Evolutionary conservation across 2,888 invertebrate species (phyloP).

Genomic region (Pyrrhosoma nymphula): DNA sequence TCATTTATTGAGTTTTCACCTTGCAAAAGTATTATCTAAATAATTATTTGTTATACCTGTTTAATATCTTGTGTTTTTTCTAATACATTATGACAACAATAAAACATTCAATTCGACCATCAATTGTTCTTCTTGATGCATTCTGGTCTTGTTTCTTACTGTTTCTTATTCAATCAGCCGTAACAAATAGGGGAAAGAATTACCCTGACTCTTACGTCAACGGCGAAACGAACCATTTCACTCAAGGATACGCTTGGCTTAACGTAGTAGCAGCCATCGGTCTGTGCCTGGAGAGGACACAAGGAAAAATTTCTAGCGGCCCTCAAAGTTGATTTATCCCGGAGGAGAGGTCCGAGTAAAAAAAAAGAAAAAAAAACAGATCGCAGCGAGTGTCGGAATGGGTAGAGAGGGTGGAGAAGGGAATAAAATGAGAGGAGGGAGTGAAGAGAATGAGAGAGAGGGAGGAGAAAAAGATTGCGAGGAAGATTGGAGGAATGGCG

Average conservation of each 20-base stretch:
- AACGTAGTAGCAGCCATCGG: neutral
- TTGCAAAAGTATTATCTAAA: too few relatives aligned
- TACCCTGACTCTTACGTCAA: neutral
- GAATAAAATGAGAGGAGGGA: neutral
- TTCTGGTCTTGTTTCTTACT: too few relatives aligned
- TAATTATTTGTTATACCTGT: too few relatives aligned
- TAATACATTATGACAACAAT: too few relatives aligned
- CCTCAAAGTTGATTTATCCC: conserved; percentile 11
- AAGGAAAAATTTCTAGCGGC: neutral
- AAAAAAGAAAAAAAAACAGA: neutral
- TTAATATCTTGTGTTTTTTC: too few relatives aligned
- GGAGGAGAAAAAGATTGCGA: conserved; percentile 30
- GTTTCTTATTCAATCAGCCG: neutral
- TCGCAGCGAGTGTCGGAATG: too few relatives aligned
- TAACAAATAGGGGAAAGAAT: neutral
- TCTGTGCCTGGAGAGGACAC: neutral
- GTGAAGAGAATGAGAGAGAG: neutral
- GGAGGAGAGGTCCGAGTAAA: neutral
- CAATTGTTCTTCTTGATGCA: too few relatives aligned
- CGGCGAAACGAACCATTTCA: neutral
- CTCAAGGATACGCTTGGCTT: neutral
- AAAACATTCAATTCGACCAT: too few relatives aligned
- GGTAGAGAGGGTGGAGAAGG: too few relatives aligned
- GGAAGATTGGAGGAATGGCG: neutral
- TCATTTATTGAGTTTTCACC: too few relatives aligned